Evolutionary conservation across 2,113 vertebrate genomes (phyloP).

Genomic region (Gadus macrocephalus): DNA sequence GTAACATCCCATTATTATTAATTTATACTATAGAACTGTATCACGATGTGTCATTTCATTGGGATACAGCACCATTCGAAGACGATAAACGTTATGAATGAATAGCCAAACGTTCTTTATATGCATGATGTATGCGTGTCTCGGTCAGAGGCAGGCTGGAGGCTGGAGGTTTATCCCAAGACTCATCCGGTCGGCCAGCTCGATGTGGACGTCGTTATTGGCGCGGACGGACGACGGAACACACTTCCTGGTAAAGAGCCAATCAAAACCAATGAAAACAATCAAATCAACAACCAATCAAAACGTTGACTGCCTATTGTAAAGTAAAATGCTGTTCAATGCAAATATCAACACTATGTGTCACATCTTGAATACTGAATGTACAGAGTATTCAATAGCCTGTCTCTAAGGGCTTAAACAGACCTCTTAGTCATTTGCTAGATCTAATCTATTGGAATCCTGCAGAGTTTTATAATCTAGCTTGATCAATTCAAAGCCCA

Average conservation of each 20-base stretch:
- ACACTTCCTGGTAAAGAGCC: constrained; percentile 83
- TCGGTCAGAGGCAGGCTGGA: constrained; percentile 85
- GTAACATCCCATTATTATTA: no score
- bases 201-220: constrained; percentile 91
- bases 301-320: neutral
- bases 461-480: no score
- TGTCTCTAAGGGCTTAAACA: no score
- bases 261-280: neutral
- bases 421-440: no score
- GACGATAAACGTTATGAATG: no score
- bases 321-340: neutral
- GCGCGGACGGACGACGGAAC: constrained; percentile 92
- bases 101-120: no score
- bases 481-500: no score
- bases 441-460: no score
- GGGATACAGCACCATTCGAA: no score
- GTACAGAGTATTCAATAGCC: no score
- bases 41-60: no score
- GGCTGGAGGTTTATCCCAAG: constrained; percentile 83
- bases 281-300: neutral
- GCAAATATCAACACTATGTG: neutral
- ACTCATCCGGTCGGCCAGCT: constrained; percentile 83
- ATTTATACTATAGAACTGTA: no score
- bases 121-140: neutral
- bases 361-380: neutral